Conservation (phyloP, 2,797 vertebrate genomes). For the Rhynchotus rufescens region DNA sequence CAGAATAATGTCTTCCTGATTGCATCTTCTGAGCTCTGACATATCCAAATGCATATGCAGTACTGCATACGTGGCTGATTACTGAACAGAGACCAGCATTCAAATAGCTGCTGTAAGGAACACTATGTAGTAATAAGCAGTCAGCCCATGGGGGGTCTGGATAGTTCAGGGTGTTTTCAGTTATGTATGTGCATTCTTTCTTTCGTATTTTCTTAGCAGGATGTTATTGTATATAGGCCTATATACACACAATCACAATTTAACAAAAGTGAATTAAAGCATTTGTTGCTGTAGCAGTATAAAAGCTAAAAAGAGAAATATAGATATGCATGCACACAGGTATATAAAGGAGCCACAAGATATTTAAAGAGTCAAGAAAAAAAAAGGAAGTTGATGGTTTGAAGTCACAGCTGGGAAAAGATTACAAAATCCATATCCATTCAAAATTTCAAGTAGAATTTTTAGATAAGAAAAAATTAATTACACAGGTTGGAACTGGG, state of each 20-base stretch:
- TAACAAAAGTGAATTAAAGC: background rate
- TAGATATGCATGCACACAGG: background rate
- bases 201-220: slow-evolving; percentile 10
- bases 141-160: background rate
- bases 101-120: slow-evolving; percentile 3
- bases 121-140: background rate
- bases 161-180: slow-evolving; percentile 15
- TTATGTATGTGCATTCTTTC: background rate
- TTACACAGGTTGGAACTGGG: slow-evolving; percentile 44
- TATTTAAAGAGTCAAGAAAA: slow-evolving; percentile 5
- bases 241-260: background rate
- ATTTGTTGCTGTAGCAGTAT: background rate
- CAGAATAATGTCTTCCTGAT: slow-evolving; percentile 24
- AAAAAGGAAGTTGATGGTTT: background rate
- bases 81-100: slow-evolving; percentile 25
- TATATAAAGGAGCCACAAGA: background rate
- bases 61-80: background rate
- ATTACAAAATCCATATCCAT: slow-evolving; percentile 15
- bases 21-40: slow-evolving; percentile 8
- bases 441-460: slow-evolving; percentile 53
- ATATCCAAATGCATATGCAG: background rate
- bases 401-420: slow-evolving; percentile 11
- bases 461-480: slow-evolving; percentile 65
- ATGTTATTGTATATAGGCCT: slow-evolving; percentile 6
- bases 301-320: slow-evolving; percentile 28